A percentile compares a stretch with the other conserved stretches of the same genome.
These are phyloP conservation scores for Sebastes glaucus DNA, from an alignment of 2,797 vertebrate species.

Conservation along the genomic window DNA sequence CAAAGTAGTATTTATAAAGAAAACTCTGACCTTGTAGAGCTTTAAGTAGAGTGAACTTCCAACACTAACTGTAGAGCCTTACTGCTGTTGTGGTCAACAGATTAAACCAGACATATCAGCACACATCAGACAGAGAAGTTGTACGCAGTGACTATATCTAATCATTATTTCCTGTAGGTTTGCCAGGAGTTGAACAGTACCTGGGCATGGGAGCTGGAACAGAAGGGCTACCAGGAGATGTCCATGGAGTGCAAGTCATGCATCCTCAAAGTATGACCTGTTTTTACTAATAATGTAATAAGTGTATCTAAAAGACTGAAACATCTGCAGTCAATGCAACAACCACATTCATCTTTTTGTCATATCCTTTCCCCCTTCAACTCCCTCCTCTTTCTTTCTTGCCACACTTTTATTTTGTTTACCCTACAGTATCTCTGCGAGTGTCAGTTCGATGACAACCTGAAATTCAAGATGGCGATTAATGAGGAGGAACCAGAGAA, in stretches of 20 bases:
- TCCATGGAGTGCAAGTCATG: constrained; percentile 94
- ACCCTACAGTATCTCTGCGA: constrained; percentile 93
- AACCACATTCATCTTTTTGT: not conserved
- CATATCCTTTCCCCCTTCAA: fast-evolving
- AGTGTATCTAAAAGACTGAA: not conserved
- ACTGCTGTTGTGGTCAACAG: not conserved
- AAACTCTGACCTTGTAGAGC: not conserved
- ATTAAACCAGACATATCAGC: not conserved
- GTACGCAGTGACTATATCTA: not conserved
- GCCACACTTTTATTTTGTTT: not conserved
- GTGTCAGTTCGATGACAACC: constrained; percentile 98
- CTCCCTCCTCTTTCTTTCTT: not conserved
- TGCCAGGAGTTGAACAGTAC: constrained; percentile 97
- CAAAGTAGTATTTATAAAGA: not conserved
- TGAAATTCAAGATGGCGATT: constrained; percentile 94
- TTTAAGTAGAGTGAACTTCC: not conserved
- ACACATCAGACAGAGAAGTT: not conserved
- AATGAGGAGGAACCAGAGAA: constrained; percentile 96
- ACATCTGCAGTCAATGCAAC: not conserved
- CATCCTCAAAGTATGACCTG: constrained; percentile 91
- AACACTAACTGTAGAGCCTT: not conserved
- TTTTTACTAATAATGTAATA: not conserved
- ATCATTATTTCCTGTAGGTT: constrained; percentile 80
- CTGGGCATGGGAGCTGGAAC: constrained; percentile 99
- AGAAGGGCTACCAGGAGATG: constrained; percentile 96